Evolutionary conservation across 2,113 vertebrate species (phyloP).

Genomic region (Archilochus colubris): DNA sequence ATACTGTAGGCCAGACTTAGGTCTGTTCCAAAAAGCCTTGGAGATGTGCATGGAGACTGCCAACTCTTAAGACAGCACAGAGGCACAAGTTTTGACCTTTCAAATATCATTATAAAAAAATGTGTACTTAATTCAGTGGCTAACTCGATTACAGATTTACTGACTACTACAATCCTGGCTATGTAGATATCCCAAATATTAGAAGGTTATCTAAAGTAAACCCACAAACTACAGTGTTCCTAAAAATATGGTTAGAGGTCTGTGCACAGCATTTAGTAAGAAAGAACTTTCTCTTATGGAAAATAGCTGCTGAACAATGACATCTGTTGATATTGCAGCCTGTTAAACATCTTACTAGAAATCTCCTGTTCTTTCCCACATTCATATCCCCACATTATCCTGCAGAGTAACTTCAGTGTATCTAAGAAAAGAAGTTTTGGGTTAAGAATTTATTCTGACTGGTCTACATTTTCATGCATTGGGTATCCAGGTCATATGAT

Average conservation of each 20-base stretch:
- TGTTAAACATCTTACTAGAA: constrained; percentile 1
- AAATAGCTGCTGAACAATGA: constrained; percentile 46
- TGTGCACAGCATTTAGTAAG: not conserved
- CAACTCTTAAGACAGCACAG: not conserved
- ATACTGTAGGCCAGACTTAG: not conserved
- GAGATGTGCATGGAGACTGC: not conserved
- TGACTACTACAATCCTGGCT: not conserved
- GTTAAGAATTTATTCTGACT: constrained; percentile 59
- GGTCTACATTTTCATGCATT: constrained; percentile 11
- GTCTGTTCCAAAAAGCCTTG: not conserved
- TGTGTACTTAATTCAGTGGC: not conserved
- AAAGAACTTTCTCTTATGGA: not conserved
- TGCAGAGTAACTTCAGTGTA: constrained; percentile 10
- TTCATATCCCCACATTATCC: not conserved
- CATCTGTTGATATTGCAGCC: constrained; percentile 10
- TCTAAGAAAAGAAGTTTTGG: constrained; percentile 41
- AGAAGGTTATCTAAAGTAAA: constrained; percentile 10
- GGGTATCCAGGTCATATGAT: not conserved
- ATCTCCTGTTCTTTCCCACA: not conserved
- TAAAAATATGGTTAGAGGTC: not conserved
- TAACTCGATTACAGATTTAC: not conserved
- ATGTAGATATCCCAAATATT: not conserved
- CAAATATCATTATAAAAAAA: not conserved
- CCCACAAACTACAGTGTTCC: not conserved
- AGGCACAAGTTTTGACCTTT: not conserved